These are phyloP conservation scores for Epinotia bilunana DNA, from an alignment of 2,888 invertebrate genomes.

Conservation along the genomic window DNA sequence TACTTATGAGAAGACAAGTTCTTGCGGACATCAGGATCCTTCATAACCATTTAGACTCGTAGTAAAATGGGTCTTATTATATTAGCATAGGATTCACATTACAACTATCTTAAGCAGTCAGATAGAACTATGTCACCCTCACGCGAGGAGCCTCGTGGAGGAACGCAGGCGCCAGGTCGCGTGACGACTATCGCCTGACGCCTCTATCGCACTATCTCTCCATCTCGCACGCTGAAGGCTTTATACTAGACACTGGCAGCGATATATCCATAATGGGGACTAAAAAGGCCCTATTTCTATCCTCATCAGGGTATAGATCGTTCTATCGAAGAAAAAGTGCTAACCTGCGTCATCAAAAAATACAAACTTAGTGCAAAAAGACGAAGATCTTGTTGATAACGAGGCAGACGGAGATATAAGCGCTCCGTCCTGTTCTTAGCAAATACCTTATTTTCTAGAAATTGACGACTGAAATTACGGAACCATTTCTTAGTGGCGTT, in stretches of 20 bases:
- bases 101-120: background rate
- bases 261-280: background rate
- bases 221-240: conserved; percentile 34
- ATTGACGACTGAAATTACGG: too few relatives aligned
- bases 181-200: conserved; percentile 33
- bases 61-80: background rate
- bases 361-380: too few relatives aligned
- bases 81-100: background rate
- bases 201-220: conserved; percentile 38
- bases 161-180: conserved; percentile 25
- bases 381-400: too few relatives aligned
- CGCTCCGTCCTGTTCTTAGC: too few relatives aligned
- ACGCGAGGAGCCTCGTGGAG: conserved; percentile 14
- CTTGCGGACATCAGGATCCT: background rate
- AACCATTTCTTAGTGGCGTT: too few relatives aligned
- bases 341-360: too few relatives aligned
- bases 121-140: background rate
- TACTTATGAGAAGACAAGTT: conserved; percentile 8
- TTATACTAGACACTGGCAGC: conserved; percentile 35
- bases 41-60: background rate
- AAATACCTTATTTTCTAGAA: too few relatives aligned
- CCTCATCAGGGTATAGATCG: too few relatives aligned
- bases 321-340: too few relatives aligned
- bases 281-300: too few relatives aligned
- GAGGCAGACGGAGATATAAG: too few relatives aligned